Evolutionary conservation across 2,888 invertebrate genomes (phyloP).

Genomic region (Didymodactylos carnosus): DNA sequence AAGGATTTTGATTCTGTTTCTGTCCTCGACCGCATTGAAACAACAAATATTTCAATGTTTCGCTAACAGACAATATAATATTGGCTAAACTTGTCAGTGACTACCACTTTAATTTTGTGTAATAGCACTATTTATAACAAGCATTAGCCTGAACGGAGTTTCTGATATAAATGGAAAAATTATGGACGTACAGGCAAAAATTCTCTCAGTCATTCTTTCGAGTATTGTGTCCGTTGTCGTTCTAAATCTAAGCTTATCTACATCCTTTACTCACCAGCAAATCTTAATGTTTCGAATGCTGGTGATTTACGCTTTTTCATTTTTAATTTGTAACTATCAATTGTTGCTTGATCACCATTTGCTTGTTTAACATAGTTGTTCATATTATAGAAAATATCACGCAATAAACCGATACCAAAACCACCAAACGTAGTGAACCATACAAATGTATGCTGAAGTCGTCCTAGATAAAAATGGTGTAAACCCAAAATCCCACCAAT

Average conservation of each 20-base stretch:
- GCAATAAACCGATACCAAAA: constrained; percentile 59
- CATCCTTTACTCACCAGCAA: neutral
- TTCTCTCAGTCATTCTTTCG: too few species aligned
- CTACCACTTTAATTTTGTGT: too few species aligned
- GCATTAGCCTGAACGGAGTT: too few species aligned
- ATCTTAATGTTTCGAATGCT: constrained; percentile 18
- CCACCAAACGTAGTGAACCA: constrained; percentile 72
- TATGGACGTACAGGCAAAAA: too few species aligned
- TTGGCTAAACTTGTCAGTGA: too few species aligned
- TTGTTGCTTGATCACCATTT: constrained; percentile 23
- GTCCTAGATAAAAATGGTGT: constrained; percentile 69
- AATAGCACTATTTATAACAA: too few species aligned
- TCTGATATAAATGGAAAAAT: too few species aligned
- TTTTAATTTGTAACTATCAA: neutral
- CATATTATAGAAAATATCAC: constrained; percentile 55
- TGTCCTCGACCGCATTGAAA: too few species aligned
- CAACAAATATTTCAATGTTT: too few species aligned
- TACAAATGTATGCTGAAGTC: constrained; percentile 71
- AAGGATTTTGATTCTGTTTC: too few species aligned
- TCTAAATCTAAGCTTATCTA: neutral
- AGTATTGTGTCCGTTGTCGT: too few species aligned
- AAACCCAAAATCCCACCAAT: constrained; percentile 67
- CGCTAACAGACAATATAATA: too few species aligned
- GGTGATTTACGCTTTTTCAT: constrained; percentile 15
- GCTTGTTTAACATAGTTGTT: constrained; percentile 60